phyloP scores from a whole-genome alignment of 2,888 invertebrate genomes.

The Amorpha juglandis region DNA sequence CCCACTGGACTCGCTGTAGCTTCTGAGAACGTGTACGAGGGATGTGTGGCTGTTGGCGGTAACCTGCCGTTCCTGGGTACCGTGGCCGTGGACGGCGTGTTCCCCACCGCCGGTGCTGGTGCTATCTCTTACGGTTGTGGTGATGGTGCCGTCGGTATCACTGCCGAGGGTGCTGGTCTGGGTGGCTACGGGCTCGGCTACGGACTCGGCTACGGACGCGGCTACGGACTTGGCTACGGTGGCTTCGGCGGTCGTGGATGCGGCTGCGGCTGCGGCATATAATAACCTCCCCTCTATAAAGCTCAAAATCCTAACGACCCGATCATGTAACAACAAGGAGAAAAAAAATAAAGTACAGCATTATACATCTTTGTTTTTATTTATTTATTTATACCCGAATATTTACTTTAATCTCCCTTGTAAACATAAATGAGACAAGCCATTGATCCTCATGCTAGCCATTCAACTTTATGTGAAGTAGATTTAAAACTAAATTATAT shows the following conservation, averaged over 20 bases:
- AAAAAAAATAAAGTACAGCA: no score
- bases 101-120: conserved; percentile 41
- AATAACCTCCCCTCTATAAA: no score
- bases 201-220: no score
- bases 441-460: no score
- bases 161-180: conserved; percentile 26
- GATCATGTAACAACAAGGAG: no score
- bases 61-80: conserved; percentile 44
- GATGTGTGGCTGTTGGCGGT: conserved; percentile 38
- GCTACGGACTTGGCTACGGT: conserved; percentile 23
- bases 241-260: conserved; percentile 16
- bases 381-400: no score
- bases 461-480: no score
- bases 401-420: no score
- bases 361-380: no score
- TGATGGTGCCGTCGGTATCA: conserved; percentile 31
- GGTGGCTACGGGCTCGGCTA: conserved; percentile 31
- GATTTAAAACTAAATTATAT: no score
- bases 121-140: conserved; percentile 44
- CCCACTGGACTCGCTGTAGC: conserved; percentile 29
- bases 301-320: no score
- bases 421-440: no score
- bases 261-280: background rate
- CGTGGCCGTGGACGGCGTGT: conserved; percentile 37
- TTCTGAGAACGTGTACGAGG: conserved; percentile 30